Percentiles rank a stretch among this genome's conserved stretches.
Evolutionary conservation across 2,113 vertebrate species (phyloP).

Genomic region (Oriolus oriolus): DNA sequence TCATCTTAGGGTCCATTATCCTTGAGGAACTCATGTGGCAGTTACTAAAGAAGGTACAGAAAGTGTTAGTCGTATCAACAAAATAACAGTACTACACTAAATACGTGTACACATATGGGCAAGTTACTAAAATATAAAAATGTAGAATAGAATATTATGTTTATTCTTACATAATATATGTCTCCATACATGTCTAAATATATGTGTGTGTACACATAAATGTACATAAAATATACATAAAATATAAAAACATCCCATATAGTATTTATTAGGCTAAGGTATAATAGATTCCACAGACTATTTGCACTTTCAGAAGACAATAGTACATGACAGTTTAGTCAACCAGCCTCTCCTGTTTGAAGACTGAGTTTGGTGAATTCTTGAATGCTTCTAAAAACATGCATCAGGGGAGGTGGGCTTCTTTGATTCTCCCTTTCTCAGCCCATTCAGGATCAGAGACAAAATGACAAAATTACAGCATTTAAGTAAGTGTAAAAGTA

Average conservation of each 20-base stretch:
- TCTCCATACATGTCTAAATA: not conserved
- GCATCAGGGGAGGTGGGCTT: not conserved
- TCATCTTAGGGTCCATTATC: conserved; percentile 79
- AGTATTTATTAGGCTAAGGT: not conserved
- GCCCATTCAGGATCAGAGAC: not conserved
- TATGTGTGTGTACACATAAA: not conserved
- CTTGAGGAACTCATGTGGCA: conserved; percentile 59
- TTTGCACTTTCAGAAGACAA: not conserved
- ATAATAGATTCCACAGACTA: not conserved
- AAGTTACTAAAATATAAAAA: not conserved
- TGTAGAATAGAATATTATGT: not conserved
- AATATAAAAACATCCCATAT: not conserved
- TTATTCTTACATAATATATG: not conserved
- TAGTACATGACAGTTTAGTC: not conserved
- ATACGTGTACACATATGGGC: not conserved
- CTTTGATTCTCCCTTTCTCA: not conserved
- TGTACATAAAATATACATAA: not conserved
- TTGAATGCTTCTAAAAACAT: not conserved
- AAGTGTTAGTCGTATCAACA: not conserved
- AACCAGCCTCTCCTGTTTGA: not conserved
- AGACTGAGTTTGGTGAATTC: not conserved
- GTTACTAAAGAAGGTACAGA: conserved; percentile 56
- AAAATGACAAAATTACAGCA: not conserved
- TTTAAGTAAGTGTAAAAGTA: not conserved
- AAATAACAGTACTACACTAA: not conserved